Evolutionary conservation across 2,113 vertebrate species (phyloP).

Genomic region (Bucco capensis): DNA sequence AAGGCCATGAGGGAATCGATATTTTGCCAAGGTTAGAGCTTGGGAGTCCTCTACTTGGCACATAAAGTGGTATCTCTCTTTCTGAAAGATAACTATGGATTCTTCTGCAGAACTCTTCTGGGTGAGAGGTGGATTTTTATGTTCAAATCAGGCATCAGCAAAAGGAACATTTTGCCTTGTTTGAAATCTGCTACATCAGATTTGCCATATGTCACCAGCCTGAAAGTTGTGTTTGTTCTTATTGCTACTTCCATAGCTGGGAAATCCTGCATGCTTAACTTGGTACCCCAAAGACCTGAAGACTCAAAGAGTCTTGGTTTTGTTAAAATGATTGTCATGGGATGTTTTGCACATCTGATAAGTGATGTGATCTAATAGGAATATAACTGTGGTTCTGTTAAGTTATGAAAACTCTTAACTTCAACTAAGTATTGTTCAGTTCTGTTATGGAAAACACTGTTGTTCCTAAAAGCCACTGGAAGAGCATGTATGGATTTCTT

Average conservation of each 20-base stretch:
- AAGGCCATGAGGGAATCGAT: constrained; percentile 20
- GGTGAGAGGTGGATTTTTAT: constrained; percentile 5
- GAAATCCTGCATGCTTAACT: neutral
- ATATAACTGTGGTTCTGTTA: neutral
- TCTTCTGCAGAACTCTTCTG: neutral
- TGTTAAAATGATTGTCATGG: neutral
- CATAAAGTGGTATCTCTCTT: neutral
- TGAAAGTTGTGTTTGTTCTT: constrained; percentile 40
- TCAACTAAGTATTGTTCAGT: neutral
- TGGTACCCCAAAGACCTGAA: neutral
- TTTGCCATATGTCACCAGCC: constrained; percentile 35
- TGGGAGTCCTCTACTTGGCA: neutral
- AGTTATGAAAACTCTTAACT: neutral
- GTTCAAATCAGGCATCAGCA: constrained; percentile 45
- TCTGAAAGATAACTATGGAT: constrained; percentile 11
- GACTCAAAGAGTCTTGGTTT: neutral
- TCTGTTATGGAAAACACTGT: neutral
- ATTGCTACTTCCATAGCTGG: neutral
- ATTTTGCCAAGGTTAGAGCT: neutral
- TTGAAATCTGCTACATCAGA: constrained; percentile 55
- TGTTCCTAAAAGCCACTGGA: neutral
- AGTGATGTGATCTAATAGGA: neutral
- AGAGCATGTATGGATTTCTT: neutral
- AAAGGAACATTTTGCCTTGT: constrained; percentile 55
- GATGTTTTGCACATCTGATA: neutral